A percentile compares a stretch with the other conserved stretches of the same genome.
Evolutionary conservation across 2,797 vertebrate genomes (phyloP).

Genomic region (Psittacula echo): DNA sequence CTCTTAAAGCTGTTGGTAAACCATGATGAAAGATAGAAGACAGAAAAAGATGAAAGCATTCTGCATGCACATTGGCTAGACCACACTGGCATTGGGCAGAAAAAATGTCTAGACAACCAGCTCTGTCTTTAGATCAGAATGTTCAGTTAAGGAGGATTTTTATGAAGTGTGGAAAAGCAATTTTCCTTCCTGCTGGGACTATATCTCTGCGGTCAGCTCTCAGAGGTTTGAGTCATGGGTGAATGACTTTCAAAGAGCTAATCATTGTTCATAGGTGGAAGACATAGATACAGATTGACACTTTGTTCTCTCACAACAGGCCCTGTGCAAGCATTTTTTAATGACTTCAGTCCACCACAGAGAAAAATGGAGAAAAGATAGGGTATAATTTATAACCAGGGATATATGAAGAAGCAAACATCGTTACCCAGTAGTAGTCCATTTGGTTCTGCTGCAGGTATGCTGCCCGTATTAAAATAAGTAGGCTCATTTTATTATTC

Average conservation of each 20-base stretch:
- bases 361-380: not conserved
- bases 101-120: not conserved
- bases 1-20: not conserved
- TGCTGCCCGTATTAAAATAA: not conserved
- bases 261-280: conserved; percentile 12
- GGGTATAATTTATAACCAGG: not conserved
- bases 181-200: conserved; percentile 34
- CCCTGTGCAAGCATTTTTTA: not conserved
- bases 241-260: conserved; percentile 40
- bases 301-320: not conserved
- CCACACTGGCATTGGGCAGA: not conserved
- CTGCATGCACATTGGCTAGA: not conserved
- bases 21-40: not conserved
- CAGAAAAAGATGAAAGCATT: not conserved
- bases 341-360: not conserved
- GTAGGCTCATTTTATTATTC: not conserved
- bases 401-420: not conserved
- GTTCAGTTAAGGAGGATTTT: not conserved
- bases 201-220: conserved; percentile 32
- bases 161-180: conserved; percentile 36
- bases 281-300: not conserved
- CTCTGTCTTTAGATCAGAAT: not conserved
- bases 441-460: not conserved
- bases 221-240: conserved; percentile 19
- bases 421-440: not conserved